Percentiles rank a stretch among this genome's conserved stretches.
These are phyloP conservation scores for Eleginops maclovinus DNA, from an alignment of 2,113 vertebrate species.

Conservation along the genomic window DNA sequence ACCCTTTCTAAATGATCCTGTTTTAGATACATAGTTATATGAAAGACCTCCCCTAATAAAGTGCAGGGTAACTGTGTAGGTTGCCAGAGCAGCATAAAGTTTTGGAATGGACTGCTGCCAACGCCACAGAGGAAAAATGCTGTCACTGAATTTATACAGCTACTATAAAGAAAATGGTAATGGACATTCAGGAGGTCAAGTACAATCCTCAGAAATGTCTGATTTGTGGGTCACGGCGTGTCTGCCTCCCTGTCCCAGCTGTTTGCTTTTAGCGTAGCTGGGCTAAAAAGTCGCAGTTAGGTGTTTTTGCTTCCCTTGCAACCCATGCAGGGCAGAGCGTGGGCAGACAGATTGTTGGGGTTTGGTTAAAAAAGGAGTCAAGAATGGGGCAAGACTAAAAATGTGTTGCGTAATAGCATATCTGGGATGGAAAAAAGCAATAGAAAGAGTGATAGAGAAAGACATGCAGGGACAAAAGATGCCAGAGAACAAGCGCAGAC, in stretches of 20 bases:
- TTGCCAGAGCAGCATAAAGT: neutral
- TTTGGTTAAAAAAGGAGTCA: slow-evolving; percentile 35
- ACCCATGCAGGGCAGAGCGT: neutral
- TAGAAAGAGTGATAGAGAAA: slow-evolving; percentile 13
- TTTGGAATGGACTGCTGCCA: neutral
- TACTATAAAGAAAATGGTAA: slow-evolving; percentile 2
- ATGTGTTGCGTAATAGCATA: slow-evolving; percentile 16
- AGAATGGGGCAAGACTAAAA: neutral
- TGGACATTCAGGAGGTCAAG: neutral
- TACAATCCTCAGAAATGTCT: neutral
- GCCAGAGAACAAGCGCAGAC: neutral
- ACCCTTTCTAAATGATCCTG: neutral
- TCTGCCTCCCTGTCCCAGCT: neutral
- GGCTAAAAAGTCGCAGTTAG: neutral
- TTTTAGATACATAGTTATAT: too few relatives aligned
- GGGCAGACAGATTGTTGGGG: neutral
- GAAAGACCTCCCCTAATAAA: neutral
- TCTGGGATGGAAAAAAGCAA: neutral
- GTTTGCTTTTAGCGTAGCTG: neutral
- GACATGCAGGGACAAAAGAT: neutral
- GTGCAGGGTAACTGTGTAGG: too few relatives aligned
- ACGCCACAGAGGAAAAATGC: slow-evolving; percentile 5
- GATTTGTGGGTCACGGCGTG: neutral
- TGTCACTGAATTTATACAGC: neutral
- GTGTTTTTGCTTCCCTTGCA: neutral